Percentiles rank a stretch among this genome's conserved stretches.
phyloP scores from a whole-genome alignment of 2,113 vertebrate species.

The Atractosteus spatula region DNA sequence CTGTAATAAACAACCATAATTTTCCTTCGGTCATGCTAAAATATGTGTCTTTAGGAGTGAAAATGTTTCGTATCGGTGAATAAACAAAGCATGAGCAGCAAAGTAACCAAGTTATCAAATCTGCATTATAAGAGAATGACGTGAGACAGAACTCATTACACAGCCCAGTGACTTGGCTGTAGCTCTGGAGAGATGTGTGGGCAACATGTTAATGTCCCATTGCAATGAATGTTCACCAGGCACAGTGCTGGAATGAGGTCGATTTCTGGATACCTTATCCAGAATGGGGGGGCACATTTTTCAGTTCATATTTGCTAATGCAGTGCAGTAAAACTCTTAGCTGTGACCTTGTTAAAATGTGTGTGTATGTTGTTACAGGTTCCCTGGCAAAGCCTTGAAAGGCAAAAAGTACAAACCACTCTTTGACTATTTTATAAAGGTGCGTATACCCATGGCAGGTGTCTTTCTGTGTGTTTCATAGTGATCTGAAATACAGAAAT shows the following conservation, averaged over 20 bases:
- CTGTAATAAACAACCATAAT: not conserved
- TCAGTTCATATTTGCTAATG: not conserved
- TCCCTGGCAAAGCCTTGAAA: slow-evolving; percentile 83
- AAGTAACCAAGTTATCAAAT: too few species aligned
- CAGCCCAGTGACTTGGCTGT: slow-evolving; percentile 29
- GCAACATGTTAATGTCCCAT: not conserved
- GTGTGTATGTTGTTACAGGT: slow-evolving; percentile 62
- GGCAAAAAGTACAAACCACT: slow-evolving; percentile 91
- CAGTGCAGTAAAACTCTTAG: not conserved
- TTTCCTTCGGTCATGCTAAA: not conserved
- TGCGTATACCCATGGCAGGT: slow-evolving; percentile 47
- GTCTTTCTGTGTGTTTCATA: too few species aligned
- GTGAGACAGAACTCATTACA: slow-evolving; percentile 30
- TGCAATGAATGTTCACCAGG: too few species aligned
- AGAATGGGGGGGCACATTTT: too few species aligned
- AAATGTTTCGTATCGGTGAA: too few species aligned
- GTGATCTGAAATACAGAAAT: too few species aligned
- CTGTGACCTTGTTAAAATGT: not conserved
- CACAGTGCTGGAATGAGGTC: not conserved
- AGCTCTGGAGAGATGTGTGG: not conserved
- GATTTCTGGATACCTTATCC: not conserved
- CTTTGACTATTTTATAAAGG: slow-evolving; percentile 90
- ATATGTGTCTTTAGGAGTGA: not conserved
- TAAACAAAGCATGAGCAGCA: too few species aligned
- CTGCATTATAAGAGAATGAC: not conserved